Evolutionary conservation across 2,797 vertebrate genomes (phyloP).

Genomic region (Pelochelys cantorii): DNA sequence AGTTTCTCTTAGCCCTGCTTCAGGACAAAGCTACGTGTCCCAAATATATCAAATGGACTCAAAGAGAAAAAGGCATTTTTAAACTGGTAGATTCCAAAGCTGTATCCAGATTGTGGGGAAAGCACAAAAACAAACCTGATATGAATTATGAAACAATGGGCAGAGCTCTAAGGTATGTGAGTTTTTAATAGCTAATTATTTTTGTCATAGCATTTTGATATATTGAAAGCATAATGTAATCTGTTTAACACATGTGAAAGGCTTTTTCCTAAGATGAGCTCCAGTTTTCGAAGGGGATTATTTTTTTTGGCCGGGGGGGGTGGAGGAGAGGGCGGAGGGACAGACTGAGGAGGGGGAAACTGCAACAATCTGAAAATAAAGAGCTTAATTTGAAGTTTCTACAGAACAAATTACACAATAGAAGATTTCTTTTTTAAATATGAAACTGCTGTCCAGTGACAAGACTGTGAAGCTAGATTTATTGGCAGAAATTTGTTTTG

Average conservation of each 20-base stretch:
- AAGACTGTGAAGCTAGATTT: not conserved
- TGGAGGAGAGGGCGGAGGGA: not conserved
- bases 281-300: not conserved
- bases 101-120: constrained; percentile 95
- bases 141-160: constrained; percentile 99
- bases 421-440: not conserved
- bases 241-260: not conserved
- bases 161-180: constrained; percentile 92
- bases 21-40: constrained; percentile 96
- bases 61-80: constrained; percentile 94
- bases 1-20: constrained; percentile 95
- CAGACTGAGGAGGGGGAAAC: not conserved
- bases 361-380: not conserved
- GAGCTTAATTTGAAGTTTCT: not conserved
- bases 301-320: not conserved
- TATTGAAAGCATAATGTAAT: not conserved
- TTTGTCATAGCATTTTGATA: constrained; percentile 9
- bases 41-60: constrained; percentile 98
- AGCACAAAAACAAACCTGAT: constrained; percentile 98
- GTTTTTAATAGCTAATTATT: constrained; percentile 18
- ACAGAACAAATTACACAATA: not conserved
- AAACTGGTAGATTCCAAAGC: constrained; percentile 98
- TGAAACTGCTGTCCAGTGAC: not conserved
- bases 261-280: not conserved
- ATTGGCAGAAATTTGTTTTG: not conserved